Evolutionary conservation across 2,113 vertebrate genomes (phyloP), one percentile per base, ranked within the genome.

Genomic region (Charadrius vociferus): DNA sequence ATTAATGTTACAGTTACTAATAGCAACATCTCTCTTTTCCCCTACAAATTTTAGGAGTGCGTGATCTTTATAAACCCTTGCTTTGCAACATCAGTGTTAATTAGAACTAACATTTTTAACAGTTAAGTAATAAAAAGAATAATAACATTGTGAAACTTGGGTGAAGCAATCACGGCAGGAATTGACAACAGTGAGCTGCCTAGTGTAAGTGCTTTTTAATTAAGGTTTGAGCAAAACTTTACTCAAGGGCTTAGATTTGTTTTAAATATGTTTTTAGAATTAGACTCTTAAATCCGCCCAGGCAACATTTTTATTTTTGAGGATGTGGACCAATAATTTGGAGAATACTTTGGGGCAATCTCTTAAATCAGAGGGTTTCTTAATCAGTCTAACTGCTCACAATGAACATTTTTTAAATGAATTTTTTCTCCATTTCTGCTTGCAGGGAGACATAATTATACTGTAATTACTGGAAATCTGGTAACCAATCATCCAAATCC

Each of bases 131-230:
- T 90, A 85, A 93, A 91, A 96, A 91, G 74, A 97, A 93, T 90
- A 97, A 85, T 52, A 94, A 95, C n/a, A 90, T 85, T 94, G 87
- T 91, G 96, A 95, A 97, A 97, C 81, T 66, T 71, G 84, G 66
- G 78, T 94, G 96, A 95, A 96, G 94, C 90, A 97, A 96, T 91
- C 81, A 67, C 2, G 13, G 50, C 55, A 91, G 74, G 67, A 89
- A 91, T 27, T 83, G 93, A 94, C 93, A 97, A 90, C 74, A 93
- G 62, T 39, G 50, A 89, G 56, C 71, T 73, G 89, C 59, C 74
- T 92, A 91, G 52, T 58, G 6, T 89, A 95, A 95, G 84, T 94
- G 89, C 59, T 96, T 97, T 97, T 96, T 96, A 97, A 97, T 96
- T 97, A 96, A 93, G 63, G 41, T 66, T 90, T 91, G 71, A 91